Base-by-base conservation (phyloP, 2,888 invertebrate genomes). In the Drosophila parthenogenetica region DNA sequence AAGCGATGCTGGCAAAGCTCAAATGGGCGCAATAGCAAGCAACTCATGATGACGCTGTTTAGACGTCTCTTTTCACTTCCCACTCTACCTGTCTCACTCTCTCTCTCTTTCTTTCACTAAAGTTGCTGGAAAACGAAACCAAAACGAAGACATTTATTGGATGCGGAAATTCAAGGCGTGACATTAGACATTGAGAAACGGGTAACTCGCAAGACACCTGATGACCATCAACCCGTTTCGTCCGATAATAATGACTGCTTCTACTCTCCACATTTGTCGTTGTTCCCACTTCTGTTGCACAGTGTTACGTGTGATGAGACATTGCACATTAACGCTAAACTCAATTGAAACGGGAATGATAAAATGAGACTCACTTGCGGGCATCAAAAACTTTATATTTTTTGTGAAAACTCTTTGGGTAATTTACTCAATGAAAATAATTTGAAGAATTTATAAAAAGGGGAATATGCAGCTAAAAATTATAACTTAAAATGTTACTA, bases 121-220 rank as follows among this genome's bases (percentile, higher is more conserved):
- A 58, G 46, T 46, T 48, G 37, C 13, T 17, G 19, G 58, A 71
- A 67, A 80, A 72, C 39, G 73, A 81, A 81, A 68, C 68, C 75
- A 72, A 79, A 67, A 46, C 79, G 66, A 75, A 83, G 39, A 55
- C 46, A 50, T 65, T 71, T 65, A 59, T 64, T 62, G 48, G 59
- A 59, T 68, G 77, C 77, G 87, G 78, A 78, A 77, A 72, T 57
- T 58, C 53, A 53, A 73, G 73, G 84, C 83, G 81, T 81, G 79
- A 82, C 84, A 81, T 70, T 75, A 65, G 40, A 40, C 53, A 67
- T 67, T 42, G 60, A 46, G 43, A 13, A 49, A 49, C 35, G 17
- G 19, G 32, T 39, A 37, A 14, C 35, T 35, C 50, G n/a, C 13
- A 14, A 54, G 43, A 43, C 14, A 63, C 42, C 49, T 48, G 43